Evolutionary conservation across 1,140 invertebrate species (phyloP), one percentile per base, ranked within the genome.

Genomic region (Asobara japonica): DNA sequence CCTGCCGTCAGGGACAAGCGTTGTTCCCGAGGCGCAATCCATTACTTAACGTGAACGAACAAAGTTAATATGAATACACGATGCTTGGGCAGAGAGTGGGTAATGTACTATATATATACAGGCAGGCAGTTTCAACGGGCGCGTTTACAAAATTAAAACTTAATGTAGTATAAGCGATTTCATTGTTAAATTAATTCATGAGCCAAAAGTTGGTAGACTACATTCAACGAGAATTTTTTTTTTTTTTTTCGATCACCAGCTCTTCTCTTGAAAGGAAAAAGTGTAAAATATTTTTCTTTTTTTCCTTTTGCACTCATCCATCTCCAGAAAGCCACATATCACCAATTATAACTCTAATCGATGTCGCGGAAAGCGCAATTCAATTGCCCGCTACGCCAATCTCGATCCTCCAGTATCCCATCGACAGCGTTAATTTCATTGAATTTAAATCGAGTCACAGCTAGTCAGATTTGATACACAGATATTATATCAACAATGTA

Each of bases 131-230:
- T 36, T 18, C 10, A 33, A 29, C 30, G 31, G 18, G 65, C 45
- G 74, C 80, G 77, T 80, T 80, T 77, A 80, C 76, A 75, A 82
- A 83, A 83, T 82, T 81, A 82, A 82, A 84, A 82, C 76, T 83
- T 83, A 82, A 82, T 79, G 79, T 77, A 80, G 78, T 78, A 81
- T 80, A 82, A 82, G 74, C 80, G 82, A 83, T 81, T 79, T 74
- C 74, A 76, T 78, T 77, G 76, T 70, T 67, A 79, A 82, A 83
- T 84, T 82, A 84, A 84, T 84, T 84, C 79, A 83, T 79, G 81
- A 77, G 70, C 74, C 41, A 80, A 31, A 62, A 81, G 75, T 82
- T 77, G 71, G 67, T 70, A 36, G 36, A 29, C 10, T 30, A 27
- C 25, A 18, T 31, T 5, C 13, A 31, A 13, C 3, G 62, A 31